Evolutionary conservation across 2,113 vertebrate species (phyloP).

Genomic region (Zapus hudsonius): DNA sequence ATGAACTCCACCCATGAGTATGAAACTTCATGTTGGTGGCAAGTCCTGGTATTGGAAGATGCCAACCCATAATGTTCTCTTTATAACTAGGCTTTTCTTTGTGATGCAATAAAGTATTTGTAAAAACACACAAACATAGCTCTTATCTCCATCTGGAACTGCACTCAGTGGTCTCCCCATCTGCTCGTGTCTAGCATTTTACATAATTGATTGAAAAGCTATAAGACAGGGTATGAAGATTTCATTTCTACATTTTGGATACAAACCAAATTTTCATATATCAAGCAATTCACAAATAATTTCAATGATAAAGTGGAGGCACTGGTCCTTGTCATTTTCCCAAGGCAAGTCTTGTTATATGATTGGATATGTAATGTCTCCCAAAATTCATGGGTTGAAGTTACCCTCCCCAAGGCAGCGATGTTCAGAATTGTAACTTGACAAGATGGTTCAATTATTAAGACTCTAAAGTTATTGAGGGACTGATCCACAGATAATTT

Average conservation of each 20-base stretch:
- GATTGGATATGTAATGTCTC: background rate
- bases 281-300: background rate
- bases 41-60: background rate
- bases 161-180: background rate
- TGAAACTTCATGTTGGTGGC: background rate
- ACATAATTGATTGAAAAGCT: background rate
- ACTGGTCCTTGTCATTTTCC: background rate
- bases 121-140: background rate
- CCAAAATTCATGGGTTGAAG: background rate
- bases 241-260: background rate
- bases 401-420: background rate
- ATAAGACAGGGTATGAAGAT: background rate
- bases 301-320: fast-evolving
- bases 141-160: background rate
- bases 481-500: background rate
- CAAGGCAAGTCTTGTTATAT: background rate
- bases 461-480: background rate
- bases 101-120: background rate
- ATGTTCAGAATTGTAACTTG: background rate
- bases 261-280: background rate
- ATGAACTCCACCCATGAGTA: background rate
- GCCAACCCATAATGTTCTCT: background rate
- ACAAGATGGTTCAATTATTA: background rate
- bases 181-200: background rate
- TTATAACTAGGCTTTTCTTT: background rate